phyloP scores from a whole-genome alignment of 1,140 invertebrate species.

The Nautilus pompilius region DNA sequence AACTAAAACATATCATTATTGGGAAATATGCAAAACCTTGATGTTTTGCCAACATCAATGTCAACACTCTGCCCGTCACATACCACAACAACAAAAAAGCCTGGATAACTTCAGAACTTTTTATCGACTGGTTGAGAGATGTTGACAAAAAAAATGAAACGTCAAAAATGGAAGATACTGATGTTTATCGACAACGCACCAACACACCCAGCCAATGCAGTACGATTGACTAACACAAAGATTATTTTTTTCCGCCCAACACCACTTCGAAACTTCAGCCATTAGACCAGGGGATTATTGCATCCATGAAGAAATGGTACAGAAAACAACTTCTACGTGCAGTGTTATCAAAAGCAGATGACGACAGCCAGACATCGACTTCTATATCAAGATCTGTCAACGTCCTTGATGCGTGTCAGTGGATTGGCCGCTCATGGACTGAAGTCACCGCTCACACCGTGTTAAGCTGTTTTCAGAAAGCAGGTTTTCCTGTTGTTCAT shows the following conservation, averaged over 20 bases:
- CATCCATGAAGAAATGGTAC: too few species aligned
- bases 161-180: slow-evolving; percentile 16
- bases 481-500: too few species aligned
- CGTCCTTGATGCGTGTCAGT: too few species aligned
- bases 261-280: slow-evolving; percentile 16
- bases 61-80: slow-evolving; percentile 7
- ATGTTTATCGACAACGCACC: slow-evolving; percentile 24
- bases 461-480: too few species aligned
- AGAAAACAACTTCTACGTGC: too few species aligned
- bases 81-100: slow-evolving; percentile 16
- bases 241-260: too few species aligned
- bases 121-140: slow-evolving; percentile 8
- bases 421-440: too few species aligned
- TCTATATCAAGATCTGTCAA: too few species aligned
- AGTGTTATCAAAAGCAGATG: too few species aligned
- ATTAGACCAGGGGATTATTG: slow-evolving; percentile 24
- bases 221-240: too few species aligned
- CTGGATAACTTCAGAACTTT: slow-evolving; percentile 20
- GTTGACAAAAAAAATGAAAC: slow-evolving; percentile 18
- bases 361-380: too few species aligned
- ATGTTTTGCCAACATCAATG: slow-evolving; percentile 13
- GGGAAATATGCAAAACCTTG: slow-evolving; percentile 12
- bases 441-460: too few species aligned
- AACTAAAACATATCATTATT: slow-evolving; percentile 15
- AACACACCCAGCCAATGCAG: slow-evolving; percentile 16